Evolutionary conservation across 2,888 invertebrate genomes (phyloP).

Genomic region (Pardosa pseudoannulata): DNA sequence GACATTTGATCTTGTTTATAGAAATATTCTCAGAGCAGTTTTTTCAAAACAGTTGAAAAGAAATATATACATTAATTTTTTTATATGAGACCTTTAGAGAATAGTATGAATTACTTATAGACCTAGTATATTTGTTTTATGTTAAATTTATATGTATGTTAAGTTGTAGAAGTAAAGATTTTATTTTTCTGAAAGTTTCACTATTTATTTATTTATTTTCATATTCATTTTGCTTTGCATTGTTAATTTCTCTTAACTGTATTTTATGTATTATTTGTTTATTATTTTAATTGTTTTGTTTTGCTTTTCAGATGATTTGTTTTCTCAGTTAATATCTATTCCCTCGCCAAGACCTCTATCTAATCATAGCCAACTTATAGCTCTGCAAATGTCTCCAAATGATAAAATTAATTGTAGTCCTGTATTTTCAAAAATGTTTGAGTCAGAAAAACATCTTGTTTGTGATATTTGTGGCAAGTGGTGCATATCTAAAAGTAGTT

Average conservation of each 20-base stretch:
- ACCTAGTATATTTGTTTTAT: too few relatives aligned
- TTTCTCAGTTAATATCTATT: not conserved
- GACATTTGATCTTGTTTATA: too few relatives aligned
- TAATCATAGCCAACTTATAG: not conserved
- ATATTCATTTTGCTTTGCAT: too few relatives aligned
- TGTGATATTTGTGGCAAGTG: slow-evolving; percentile 55
- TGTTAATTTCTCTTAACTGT: not conserved
- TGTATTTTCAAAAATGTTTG: not conserved
- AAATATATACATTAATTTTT: too few relatives aligned
- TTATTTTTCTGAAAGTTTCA: too few relatives aligned
- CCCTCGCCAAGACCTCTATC: not conserved
- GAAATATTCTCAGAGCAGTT: too few relatives aligned
- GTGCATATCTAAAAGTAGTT: slow-evolving; percentile 60
- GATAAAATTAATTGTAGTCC: not conserved
- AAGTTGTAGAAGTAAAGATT: too few relatives aligned
- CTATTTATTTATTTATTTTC: too few relatives aligned
- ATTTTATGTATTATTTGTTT: not conserved
- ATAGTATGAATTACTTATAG: too few relatives aligned
- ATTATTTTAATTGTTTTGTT: not conserved
- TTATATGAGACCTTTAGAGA: too few relatives aligned
- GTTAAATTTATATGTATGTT: too few relatives aligned
- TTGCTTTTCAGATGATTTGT: not conserved
- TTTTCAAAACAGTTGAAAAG: too few relatives aligned
- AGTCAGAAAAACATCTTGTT: not conserved
- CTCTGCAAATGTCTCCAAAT: not conserved